Evolutionary conservation across 2,888 invertebrate genomes (phyloP), one percentile per base, ranked within the genome.

Genomic region (Pteria penguin): DNA sequence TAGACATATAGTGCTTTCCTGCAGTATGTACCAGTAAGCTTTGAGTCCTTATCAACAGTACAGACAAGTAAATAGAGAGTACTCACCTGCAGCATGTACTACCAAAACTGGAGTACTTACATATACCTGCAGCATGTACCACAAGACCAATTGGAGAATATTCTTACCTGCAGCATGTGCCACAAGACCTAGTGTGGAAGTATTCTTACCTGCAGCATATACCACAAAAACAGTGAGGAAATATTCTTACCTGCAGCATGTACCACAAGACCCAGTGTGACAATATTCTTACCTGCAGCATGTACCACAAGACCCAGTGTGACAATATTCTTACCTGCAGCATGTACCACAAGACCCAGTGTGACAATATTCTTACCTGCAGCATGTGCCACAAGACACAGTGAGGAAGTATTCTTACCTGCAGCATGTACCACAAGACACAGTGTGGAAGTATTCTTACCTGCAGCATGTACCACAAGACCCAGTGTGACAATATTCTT

Each of bases 331-430:
- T 45, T 45, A 0, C 45, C 45, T 45, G 45, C 45, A 0, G 99
- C 98, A 91, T 99, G 99, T 0, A 99, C 99, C 0, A 99, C 98
- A 3, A 99, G 93, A 0, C 99, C 99, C 1, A 99, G 94, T 0
- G 99, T 99, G 0, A 99, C 98, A 0, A 98, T 98, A 57, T 97
- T 95, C 82, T 93, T 93, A 73, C 92, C 88, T 45, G 18, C 45
- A 14, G 18, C 45, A 45, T 45, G 45, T 45, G 18, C 8, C 8
- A 18, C 18, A 45, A 45, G 8, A 45, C 11, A 8, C 45, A 45
- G 45, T 8, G 8, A 45, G 11, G 18, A 8, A 45, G 45, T 45
- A 45, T 8, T 45, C 45, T 45, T 45, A 45, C 45, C 45, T 45
- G 45, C 45, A 0, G 99, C 98, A 91, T 99, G 99, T 0, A 99